Percentiles rank a stretch among this genome's conserved stretches.
Evolutionary conservation across 2,888 invertebrate genomes (phyloP).

Genomic region (Latheticus oryzae): DNA sequence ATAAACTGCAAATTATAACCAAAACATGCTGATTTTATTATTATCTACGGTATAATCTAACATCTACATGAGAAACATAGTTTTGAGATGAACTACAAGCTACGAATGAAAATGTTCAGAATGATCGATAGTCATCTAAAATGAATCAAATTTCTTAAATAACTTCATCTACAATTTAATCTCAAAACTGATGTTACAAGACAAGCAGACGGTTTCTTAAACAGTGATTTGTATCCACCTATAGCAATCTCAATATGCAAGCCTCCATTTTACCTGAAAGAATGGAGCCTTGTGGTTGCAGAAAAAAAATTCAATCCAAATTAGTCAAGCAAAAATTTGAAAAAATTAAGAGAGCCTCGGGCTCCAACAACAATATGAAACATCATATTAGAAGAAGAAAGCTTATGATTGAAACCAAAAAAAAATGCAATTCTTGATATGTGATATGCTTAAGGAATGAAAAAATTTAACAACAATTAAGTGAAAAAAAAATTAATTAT

Average conservation of each 20-base stretch:
- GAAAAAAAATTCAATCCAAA: conserved; percentile 69
- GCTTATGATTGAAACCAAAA: conserved; percentile 22
- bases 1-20: conserved; percentile 58
- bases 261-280: conserved; percentile 85
- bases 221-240: conserved; percentile 54
- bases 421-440: conserved; percentile 32
- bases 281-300: conserved; percentile 85
- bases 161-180: conserved; percentile 11
- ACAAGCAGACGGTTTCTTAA: conserved; percentile 52
- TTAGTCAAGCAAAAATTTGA: conserved; percentile 66
- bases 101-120: conserved; percentile 18
- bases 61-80: conserved; percentile 56
- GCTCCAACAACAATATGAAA: conserved; percentile 33
- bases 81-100: conserved; percentile 51
- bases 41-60: conserved; percentile 50
- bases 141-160: neutral
- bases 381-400: conserved; percentile 30
- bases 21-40: conserved; percentile 57
- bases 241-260: conserved; percentile 67
- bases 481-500: conserved; percentile 13
- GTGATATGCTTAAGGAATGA: conserved; percentile 27
- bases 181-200: conserved; percentile 44
- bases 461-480: conserved; percentile 14
- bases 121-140: conserved; percentile 3
- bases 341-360: conserved; percentile 34